Conservation (phyloP, 2,888 invertebrate species). For the Heliconius hortense region DNA sequence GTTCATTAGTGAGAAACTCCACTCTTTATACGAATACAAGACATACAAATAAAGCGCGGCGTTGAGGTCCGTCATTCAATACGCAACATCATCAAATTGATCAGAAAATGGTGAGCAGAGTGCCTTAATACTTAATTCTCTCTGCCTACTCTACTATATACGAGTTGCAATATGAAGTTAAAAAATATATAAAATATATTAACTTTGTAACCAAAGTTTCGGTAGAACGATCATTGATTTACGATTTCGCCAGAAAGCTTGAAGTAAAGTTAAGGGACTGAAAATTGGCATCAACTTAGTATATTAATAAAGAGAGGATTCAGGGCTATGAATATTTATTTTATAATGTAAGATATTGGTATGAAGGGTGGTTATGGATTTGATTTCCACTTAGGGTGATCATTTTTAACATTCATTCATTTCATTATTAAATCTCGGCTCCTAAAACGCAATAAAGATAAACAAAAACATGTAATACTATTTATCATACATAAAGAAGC, state of each 20-base stretch:
- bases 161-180: not conserved
- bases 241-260: slow-evolving; percentile 17
- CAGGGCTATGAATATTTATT: slow-evolving; percentile 9
- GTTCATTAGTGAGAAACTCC: not conserved
- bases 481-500: no score
- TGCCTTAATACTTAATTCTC: no score
- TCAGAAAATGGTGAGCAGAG: not conserved
- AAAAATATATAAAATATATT: slow-evolving; percentile 20
- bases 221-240: slow-evolving; percentile 26
- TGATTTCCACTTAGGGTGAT: no score
- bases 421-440: no score
- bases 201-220: slow-evolving; percentile 22
- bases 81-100: not conserved
- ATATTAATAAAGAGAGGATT: not conserved
- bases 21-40: not conserved
- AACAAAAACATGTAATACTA: no score
- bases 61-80: not conserved
- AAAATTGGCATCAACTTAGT: not conserved
- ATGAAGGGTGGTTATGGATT: not conserved
- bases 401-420: no score
- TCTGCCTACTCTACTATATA: not conserved
- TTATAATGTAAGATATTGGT: not conserved
- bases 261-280: slow-evolving; percentile 4
- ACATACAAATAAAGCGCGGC: not conserved
- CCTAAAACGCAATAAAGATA: no score